phyloP scores from a whole-genome alignment of 2,797 vertebrate species.

The Manis pentadactyla region DNA sequence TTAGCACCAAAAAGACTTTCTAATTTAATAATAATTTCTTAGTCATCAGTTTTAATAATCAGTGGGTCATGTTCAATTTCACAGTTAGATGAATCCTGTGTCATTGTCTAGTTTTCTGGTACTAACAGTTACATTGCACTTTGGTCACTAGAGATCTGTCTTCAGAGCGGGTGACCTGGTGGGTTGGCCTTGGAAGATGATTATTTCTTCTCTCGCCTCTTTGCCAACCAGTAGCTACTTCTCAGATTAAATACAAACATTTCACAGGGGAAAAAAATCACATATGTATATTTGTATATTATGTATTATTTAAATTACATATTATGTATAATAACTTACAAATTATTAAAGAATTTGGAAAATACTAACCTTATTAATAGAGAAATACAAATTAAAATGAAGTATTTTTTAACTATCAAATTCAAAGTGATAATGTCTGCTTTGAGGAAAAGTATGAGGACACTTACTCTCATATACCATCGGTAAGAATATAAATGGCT shows the following conservation, averaged over 20 bases:
- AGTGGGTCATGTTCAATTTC: slow-evolving; percentile 91
- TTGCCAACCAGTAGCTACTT: slow-evolving; percentile 16
- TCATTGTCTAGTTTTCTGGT: slow-evolving; percentile 51
- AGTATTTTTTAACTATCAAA: slow-evolving; percentile 51
- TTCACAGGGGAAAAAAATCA: neutral
- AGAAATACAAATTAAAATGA: slow-evolving; percentile 48
- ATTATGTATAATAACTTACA: neutral
- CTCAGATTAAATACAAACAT: slow-evolving; percentile 47
- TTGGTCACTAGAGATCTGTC: neutral
- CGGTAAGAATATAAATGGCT: slow-evolving; percentile 16
- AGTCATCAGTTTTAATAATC: slow-evolving; percentile 83
- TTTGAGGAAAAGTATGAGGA: neutral
- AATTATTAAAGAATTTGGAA: slow-evolving; percentile 6
- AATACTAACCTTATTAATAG: neutral
- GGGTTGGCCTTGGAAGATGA: neutral
- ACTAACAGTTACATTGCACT: neutral
- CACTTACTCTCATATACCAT: neutral
- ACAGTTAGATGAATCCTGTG: slow-evolving; percentile 86
- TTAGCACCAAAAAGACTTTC: slow-evolving; percentile 54
- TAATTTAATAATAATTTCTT: slow-evolving; percentile 75
- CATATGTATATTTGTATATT: neutral
- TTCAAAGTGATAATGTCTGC: slow-evolving; percentile 13
- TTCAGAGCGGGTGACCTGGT: neutral
- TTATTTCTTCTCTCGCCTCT: slow-evolving; percentile 1
- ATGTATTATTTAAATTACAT: neutral